Percentiles rank a stretch among this genome's conserved stretches.
Evolutionary conservation across 2,888 invertebrate species (phyloP).

Genomic region (Thumatha senex): DNA sequence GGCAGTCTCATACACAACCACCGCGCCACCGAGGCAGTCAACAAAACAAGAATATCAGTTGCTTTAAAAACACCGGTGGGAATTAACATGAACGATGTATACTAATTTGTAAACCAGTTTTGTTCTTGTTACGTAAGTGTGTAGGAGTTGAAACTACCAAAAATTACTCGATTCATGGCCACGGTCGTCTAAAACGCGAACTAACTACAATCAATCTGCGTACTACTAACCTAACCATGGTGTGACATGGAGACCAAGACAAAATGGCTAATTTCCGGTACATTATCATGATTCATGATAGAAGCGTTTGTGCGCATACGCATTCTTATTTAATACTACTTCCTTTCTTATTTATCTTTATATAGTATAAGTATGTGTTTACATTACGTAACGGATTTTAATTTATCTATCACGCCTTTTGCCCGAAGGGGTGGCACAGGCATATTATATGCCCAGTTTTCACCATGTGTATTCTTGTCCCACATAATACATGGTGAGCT

Average conservation of each 20-base stretch:
- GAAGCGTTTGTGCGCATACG: neutral
- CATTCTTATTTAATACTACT: neutral
- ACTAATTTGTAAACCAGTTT: conserved; percentile 2
- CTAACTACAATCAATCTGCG: conserved; percentile 3
- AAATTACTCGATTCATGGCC: neutral
- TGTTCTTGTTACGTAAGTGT: neutral
- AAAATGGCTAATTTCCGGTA: conserved; percentile 5
- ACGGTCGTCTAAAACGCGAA: neutral
- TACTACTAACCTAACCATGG: neutral
- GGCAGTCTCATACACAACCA: no score
- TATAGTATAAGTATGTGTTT: no score
- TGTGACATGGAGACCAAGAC: conserved; percentile 1
- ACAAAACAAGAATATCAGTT: neutral
- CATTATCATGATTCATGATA: neutral
- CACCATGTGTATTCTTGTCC: no score
- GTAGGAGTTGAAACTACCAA: conserved; percentile 1
- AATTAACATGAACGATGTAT: neutral
- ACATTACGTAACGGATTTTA: no score
- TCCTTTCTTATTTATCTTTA: no score
- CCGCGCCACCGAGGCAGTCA: no score
- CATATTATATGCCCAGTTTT: no score
- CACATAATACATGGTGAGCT: no score
- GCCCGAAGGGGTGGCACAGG: no score
- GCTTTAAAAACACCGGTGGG: neutral
- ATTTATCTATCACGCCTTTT: no score